Evolutionary conservation across 2,888 invertebrate species (phyloP).

Genomic region (Parnassius orleans): DNA sequence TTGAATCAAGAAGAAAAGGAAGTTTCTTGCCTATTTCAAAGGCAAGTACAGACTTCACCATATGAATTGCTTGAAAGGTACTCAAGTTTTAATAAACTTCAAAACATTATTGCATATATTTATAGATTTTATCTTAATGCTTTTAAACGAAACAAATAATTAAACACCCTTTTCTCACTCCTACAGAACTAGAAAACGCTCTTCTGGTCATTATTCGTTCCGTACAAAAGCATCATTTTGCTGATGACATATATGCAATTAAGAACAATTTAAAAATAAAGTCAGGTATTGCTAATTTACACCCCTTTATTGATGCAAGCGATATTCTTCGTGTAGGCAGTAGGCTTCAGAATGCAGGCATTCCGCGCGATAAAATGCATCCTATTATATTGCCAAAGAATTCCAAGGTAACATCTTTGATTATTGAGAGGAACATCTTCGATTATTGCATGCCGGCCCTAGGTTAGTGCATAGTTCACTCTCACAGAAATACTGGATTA

Average conservation of each 20-base stretch:
- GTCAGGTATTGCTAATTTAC: not conserved
- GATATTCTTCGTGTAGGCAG: not conserved
- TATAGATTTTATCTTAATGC: not conserved
- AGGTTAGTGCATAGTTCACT: conserved; percentile 6
- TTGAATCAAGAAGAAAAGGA: no score
- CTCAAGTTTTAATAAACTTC: not conserved
- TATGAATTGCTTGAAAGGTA: no score
- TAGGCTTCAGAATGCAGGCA: conserved; percentile 1
- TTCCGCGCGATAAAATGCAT: conserved; percentile 5
- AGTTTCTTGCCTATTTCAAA: no score
- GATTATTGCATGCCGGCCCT: not conserved
- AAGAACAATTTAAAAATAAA: no score
- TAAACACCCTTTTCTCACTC: not conserved
- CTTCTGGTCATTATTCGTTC: not conserved
- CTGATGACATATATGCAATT: no score
- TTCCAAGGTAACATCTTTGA: not conserved
- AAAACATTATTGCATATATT: not conserved
- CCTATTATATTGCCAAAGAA: conserved; percentile 1
- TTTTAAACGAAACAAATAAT: not conserved
- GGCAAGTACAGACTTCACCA: no score
- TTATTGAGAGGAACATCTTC: not conserved
- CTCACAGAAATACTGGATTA: not conserved
- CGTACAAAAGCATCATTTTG: not conserved
- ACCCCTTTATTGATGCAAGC: not conserved
- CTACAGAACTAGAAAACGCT: not conserved